Percentiles rank a stretch among this genome's conserved stretches.
Evolutionary conservation across 2,113 vertebrate species (phyloP).

Genomic region (Helogale parvula): DNA sequence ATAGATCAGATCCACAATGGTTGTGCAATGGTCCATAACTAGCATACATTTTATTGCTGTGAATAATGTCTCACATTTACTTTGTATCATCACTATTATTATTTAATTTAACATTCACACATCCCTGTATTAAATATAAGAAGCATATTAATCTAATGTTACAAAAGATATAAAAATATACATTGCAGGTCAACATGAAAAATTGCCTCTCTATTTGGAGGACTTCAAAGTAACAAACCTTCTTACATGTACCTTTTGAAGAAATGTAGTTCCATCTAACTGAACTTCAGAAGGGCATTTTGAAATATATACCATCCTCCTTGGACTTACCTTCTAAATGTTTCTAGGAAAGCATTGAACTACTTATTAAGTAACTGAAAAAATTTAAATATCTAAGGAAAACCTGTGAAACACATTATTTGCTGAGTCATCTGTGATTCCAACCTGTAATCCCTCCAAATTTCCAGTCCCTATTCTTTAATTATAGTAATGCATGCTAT

Average conservation of each 20-base stretch:
- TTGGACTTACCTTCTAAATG: not conserved
- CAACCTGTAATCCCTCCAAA: not conserved
- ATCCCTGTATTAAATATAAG: not conserved
- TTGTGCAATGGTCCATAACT: not conserved
- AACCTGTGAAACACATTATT: not conserved
- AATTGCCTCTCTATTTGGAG: not conserved
- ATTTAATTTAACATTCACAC: not conserved
- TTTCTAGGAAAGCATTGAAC: not conserved
- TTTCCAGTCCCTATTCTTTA: not conserved
- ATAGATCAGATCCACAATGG: not conserved
- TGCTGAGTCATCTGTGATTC: not conserved
- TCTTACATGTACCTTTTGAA: not conserved
- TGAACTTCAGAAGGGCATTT: not conserved
- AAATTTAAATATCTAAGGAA: not conserved
- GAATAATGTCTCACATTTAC: not conserved
- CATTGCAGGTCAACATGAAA: not conserved
- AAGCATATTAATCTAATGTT: not conserved
- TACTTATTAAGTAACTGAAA: not conserved
- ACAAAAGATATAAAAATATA: not conserved
- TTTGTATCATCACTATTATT: not conserved
- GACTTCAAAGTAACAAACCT: not conserved
- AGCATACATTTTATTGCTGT: not conserved
- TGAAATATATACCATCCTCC: not conserved
- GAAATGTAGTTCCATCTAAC: not conserved
- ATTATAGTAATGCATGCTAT: not conserved